A percentile compares a stretch with the other conserved stretches of the same genome.
Evolutionary conservation across 1,140 invertebrate genomes (phyloP).

Genomic region (Thalassaphorura encarpata): DNA sequence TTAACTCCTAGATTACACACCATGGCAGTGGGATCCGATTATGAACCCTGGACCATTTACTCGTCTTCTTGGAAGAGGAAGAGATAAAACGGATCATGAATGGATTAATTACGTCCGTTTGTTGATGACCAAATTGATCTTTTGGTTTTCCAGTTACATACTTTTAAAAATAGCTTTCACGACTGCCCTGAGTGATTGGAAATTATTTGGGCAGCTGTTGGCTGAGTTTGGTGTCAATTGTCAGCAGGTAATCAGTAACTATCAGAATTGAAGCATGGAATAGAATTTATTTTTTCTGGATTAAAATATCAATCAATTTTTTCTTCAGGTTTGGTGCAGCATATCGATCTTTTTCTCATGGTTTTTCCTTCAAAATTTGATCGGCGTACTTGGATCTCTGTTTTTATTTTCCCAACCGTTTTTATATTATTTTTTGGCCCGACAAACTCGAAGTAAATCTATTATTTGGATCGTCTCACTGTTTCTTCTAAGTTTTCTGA

Average conservation of each 20-base stretch:
- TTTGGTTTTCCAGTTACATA: conserved; percentile 41
- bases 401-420: conserved; percentile 37
- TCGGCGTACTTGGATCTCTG: conserved; percentile 35
- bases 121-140: conserved; percentile 35
- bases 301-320: not conserved
- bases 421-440: conserved; percentile 39
- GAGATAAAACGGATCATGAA: conserved; percentile 46
- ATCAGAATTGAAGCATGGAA: not conserved
- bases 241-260: not conserved
- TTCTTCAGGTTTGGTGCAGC: not conserved
- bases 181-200: conserved; percentile 7
- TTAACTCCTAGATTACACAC: conserved; percentile 1
- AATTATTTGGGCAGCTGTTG: not conserved
- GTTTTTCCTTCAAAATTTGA: conserved; percentile 34
- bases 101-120: conserved; percentile 43
- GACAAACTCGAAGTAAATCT: conserved; percentile 33
- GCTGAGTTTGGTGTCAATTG: not conserved
- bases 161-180: conserved; percentile 29
- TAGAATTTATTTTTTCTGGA: conserved; percentile 5
- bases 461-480: conserved; percentile 38
- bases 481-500: conserved; percentile 36
- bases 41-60: conserved; percentile 25
- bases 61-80: conserved; percentile 36
- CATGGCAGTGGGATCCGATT: conserved; percentile 19
- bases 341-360: conserved; percentile 34